Evolutionary conservation across 2,888 invertebrate genomes (phyloP).

Genomic region (Cyclophora albipunctata): DNA sequence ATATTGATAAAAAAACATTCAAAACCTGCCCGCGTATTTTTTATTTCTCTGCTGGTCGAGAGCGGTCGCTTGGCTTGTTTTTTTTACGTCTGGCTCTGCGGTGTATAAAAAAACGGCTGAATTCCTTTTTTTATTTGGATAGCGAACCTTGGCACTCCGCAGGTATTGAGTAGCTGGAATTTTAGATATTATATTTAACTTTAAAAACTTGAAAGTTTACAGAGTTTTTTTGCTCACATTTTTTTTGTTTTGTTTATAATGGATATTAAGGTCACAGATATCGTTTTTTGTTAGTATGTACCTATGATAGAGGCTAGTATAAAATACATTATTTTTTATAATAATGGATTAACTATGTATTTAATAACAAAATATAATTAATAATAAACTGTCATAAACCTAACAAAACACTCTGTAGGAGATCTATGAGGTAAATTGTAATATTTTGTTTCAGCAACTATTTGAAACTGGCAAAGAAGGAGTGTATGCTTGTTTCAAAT

Average conservation of each 20-base stretch:
- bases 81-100: constrained; percentile 70
- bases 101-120: constrained; percentile 54
- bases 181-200: too few relatives aligned
- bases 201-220: neutral
- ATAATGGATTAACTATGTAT: too few relatives aligned
- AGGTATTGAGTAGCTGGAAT: constrained; percentile 18
- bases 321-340: too few relatives aligned
- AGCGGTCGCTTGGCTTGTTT: constrained; percentile 52
- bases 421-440: too few relatives aligned
- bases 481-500: constrained; percentile 66
- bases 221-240: neutral
- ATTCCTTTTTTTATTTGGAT: constrained; percentile 47
- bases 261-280: neutral
- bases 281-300: neutral
- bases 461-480: constrained; percentile 66
- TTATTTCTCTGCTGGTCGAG: constrained; percentile 44
- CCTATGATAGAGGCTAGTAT: too few relatives aligned
- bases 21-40: constrained; percentile 72
- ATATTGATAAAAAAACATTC: constrained; percentile 49
- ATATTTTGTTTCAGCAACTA: constrained; percentile 47
- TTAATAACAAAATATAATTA: too few relatives aligned
- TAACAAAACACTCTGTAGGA: too few relatives aligned
- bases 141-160: constrained; percentile 43
- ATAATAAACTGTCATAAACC: too few relatives aligned
- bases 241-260: neutral